These are phyloP conservation scores for Acromyrmex charruanus DNA, from an alignment of 1,140 invertebrate species.

Conservation along the genomic window DNA sequence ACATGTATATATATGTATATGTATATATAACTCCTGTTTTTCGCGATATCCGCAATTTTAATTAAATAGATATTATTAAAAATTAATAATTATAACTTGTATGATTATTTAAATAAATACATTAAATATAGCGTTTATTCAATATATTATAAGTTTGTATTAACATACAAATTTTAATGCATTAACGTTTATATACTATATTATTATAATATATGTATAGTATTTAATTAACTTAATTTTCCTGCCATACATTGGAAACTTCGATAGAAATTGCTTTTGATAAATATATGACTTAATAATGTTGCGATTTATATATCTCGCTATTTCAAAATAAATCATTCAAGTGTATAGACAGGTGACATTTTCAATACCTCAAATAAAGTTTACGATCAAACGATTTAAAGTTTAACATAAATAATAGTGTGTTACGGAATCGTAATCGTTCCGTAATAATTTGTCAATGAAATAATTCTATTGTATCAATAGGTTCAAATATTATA, in stretches of 20 bases:
- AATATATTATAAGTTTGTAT: no score
- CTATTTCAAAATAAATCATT: neutral
- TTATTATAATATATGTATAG: neutral
- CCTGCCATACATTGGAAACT: neutral
- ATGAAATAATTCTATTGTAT: neutral
- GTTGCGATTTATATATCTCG: neutral
- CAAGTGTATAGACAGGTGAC: neutral
- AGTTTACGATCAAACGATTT: neutral
- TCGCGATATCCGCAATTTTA: neutral
- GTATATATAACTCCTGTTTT: neutral
- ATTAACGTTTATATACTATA: neutral
- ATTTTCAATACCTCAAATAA: conserved; percentile 3
- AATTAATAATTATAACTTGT: neutral
- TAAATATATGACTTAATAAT: neutral
- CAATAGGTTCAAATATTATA: neutral
- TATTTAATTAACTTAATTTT: neutral
- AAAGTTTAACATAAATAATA: neutral
- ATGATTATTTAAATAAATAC: neutral
- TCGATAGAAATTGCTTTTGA: neutral
- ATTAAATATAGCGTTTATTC: neutral
- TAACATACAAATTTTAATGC: no score
- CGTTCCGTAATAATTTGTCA: conserved; percentile 11
- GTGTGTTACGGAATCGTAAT: conserved; percentile 8
- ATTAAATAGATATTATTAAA: neutral
- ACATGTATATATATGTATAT: no score